These are phyloP conservation scores for Orthosia cruda DNA, from an alignment of 2,888 invertebrate genomes.

Conservation along the genomic window DNA sequence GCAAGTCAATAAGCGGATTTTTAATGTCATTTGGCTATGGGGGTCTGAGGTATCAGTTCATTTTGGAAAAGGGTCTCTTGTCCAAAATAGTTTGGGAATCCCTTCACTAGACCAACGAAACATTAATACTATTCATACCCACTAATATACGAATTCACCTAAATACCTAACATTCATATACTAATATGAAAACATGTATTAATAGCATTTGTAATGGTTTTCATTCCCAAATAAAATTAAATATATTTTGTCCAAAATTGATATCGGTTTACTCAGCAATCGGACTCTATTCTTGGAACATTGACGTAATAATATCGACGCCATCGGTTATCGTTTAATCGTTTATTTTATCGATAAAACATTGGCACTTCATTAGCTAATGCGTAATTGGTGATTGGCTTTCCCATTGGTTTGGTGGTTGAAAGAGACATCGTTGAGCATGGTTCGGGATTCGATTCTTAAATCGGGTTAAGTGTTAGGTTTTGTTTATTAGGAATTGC, in stretches of 20 bases:
- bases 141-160: too few relatives aligned
- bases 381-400: slow-evolving; percentile 24
- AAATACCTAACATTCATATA: too few relatives aligned
- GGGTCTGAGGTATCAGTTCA: too few relatives aligned
- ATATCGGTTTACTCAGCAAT: slow-evolving; percentile 6
- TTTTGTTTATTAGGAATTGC: too few relatives aligned
- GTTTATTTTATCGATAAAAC: slow-evolving; percentile 53
- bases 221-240: not conserved
- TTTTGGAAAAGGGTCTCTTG: too few relatives aligned
- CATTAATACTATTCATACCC: too few relatives aligned
- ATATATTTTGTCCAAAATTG: slow-evolving; percentile 5
- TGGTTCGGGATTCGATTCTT: not conserved
- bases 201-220: too few relatives aligned
- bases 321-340: slow-evolving; percentile 36
- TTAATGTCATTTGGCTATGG: too few relatives aligned
- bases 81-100: too few relatives aligned
- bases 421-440: not conserved
- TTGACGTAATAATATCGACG: slow-evolving; percentile 34
- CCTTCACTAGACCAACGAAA: too few relatives aligned
- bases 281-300: slow-evolving; percentile 11
- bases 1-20: too few relatives aligned
- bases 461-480: not conserved
- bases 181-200: too few relatives aligned
- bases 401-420: not conserved
- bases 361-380: slow-evolving; percentile 38